phyloP scores from a whole-genome alignment of 2,888 invertebrate genomes.

The Amphimallon solstitiale region DNA sequence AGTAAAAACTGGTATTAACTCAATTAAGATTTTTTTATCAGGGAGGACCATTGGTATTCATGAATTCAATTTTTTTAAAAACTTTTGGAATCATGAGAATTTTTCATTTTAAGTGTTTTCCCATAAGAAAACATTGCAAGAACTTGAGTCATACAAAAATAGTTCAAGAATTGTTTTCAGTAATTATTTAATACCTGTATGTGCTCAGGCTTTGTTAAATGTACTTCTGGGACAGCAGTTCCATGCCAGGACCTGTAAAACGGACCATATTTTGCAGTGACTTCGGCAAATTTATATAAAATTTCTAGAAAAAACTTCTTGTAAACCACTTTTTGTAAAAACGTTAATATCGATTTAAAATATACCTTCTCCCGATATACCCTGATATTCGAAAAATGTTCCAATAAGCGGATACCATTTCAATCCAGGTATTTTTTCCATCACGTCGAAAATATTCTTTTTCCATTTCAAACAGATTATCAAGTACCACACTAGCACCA shows the following conservation, averaged over 20 bases:
- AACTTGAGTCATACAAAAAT: no score
- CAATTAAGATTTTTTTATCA: no score
- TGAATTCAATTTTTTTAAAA: no score
- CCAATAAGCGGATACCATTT: slow-evolving; percentile 29
- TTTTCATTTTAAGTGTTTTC: no score
- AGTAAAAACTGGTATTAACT: no score
- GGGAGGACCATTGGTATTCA: no score
- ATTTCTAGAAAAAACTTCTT: background rate
- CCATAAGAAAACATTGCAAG: no score
- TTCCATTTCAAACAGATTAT: slow-evolving; percentile 26
- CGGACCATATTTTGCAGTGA: slow-evolving; percentile 33
- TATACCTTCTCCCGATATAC: no score
- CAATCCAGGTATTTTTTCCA: slow-evolving; percentile 25
- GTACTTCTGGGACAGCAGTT: slow-evolving; percentile 44
- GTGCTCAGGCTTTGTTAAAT: slow-evolving; percentile 50
- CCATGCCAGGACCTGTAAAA: slow-evolving; percentile 50
- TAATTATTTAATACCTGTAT: slow-evolving; percentile 17
- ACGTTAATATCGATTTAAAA: no score
- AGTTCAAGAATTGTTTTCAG: no score
- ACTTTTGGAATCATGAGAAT: no score
- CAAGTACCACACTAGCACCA: slow-evolving; percentile 3
- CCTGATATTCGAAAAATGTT: no score
- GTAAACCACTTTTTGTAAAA: background rate
- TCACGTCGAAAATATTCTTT: slow-evolving; percentile 12
- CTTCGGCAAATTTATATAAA: background rate